Percentiles rank a stretch among this genome's conserved stretches.
phyloP scores from a whole-genome alignment of 2,888 invertebrate species.

The Diaphora mendica region DNA sequence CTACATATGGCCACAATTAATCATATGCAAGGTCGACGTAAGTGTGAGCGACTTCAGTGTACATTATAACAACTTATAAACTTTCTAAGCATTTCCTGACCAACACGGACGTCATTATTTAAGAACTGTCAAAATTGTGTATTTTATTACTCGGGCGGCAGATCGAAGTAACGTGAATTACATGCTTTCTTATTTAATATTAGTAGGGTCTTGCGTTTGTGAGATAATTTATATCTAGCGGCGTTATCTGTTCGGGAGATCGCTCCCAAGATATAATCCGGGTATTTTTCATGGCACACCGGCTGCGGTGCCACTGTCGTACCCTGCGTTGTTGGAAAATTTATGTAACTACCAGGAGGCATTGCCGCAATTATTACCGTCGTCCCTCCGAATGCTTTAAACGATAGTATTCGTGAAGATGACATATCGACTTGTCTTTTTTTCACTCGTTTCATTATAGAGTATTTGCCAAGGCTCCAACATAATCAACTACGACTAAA shows the following conservation, averaged over 20 bases:
- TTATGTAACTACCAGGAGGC: conserved; percentile 74
- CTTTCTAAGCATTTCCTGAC: conserved; percentile 83
- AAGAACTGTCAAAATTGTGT: conserved; percentile 85
- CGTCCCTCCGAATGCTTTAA: conserved; percentile 28
- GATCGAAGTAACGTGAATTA: conserved; percentile 83
- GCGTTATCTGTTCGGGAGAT: conserved; percentile 79
- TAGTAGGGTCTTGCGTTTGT: conserved; percentile 83
- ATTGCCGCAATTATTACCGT: conserved; percentile 78
- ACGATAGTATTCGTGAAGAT: conserved; percentile 21
- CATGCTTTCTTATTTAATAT: conserved; percentile 86
- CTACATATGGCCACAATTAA: conserved; percentile 58
- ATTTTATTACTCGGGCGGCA: conserved; percentile 80
- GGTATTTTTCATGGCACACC: conserved; percentile 82
- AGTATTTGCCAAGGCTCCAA: conserved; percentile 26
- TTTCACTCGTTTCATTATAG: conserved; percentile 7
- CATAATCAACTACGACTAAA: conserved; percentile 37
- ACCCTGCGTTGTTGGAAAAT: conserved; percentile 71
- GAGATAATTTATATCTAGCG: conserved; percentile 83
- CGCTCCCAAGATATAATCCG: conserved; percentile 84
- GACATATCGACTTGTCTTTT: conserved; percentile 15
- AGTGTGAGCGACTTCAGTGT: conserved; percentile 70
- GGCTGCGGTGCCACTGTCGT: conserved; percentile 54
- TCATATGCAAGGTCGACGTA: conserved; percentile 65
- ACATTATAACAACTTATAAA: conserved; percentile 67
- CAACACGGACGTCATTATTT: conserved; percentile 84